Evolutionary conservation across 2,888 invertebrate species (phyloP).

Genomic region (Apamea epomidion): DNA sequence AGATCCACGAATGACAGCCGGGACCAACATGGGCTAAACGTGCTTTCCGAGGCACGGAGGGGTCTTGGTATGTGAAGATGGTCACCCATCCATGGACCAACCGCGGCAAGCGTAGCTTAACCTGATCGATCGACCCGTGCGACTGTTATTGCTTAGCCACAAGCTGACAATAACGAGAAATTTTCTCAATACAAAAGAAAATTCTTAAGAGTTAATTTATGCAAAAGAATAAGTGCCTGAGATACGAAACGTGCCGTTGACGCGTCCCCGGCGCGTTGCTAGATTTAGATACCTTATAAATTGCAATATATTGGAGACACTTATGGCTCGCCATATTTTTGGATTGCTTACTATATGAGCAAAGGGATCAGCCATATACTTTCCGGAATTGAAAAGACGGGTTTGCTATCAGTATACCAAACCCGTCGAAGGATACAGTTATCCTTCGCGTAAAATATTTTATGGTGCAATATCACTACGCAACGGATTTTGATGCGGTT

Average conservation of each 20-base stretch:
- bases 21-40: no score
- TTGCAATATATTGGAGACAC: background rate
- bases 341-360: background rate
- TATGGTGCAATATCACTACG: no score
- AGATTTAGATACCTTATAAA: slow-evolving; percentile 40
- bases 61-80: no score
- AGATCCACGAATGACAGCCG: no score
- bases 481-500: background rate
- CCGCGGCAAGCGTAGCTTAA: no score
- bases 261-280: background rate
- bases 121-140: no score
- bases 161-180: background rate
- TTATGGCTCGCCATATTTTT: slow-evolving; percentile 17
- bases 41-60: no score
- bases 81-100: no score
- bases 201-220: background rate
- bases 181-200: background rate
- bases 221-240: slow-evolving; percentile 20
- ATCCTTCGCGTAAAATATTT: background rate
- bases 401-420: background rate
- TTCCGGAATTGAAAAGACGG: background rate
- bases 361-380: background rate
- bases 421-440: no score
- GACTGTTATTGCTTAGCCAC: no score
- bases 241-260: background rate